Conservation (phyloP, 2,888 invertebrate genomes). For the Ophion ventricosus region DNA sequence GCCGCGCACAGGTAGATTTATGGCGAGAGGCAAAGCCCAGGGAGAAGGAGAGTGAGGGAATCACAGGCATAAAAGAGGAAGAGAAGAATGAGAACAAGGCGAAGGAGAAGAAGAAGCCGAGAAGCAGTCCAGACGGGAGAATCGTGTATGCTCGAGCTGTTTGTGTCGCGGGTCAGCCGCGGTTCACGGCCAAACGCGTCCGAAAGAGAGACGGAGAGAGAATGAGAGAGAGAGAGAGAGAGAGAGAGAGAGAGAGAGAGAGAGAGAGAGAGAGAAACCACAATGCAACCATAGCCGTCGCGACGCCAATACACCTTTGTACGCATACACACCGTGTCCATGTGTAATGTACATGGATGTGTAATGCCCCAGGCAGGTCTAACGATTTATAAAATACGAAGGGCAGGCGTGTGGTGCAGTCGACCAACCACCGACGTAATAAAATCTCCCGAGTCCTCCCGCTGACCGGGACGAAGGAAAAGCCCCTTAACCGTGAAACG, state of each 20-base stretch:
- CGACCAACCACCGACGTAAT: constrained; percentile 49
- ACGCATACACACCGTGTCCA: constrained; percentile 5
- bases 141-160: constrained; percentile 67
- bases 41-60: constrained; percentile 46
- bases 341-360: constrained; percentile 2
- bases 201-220: constrained; percentile 35
- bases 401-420: constrained; percentile 27
- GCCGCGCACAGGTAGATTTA: constrained; percentile 80
- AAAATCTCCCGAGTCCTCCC: constrained; percentile 40
- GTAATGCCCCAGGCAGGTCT: constrained; percentile 36
- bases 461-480: constrained; percentile 23
- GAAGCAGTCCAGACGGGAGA: constrained; percentile 57
- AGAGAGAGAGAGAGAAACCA: constrained; percentile 69
- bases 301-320: constrained; percentile 38
- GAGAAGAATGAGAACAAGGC: constrained; percentile 29
- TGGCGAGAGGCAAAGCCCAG: constrained; percentile 71
- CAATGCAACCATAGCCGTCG: constrained; percentile 57
- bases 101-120: constrained; percentile 53
- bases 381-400: constrained; percentile 62
- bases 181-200: constrained; percentile 79
- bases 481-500: constrained; percentile 27
- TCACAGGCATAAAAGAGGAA: constrained; percentile 28
- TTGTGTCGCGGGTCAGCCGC: constrained; percentile 81
- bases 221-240: constrained; percentile 65
- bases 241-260: neutral